Evolutionary conservation across 2,113 vertebrate genomes (phyloP).

Genomic region (Oplegnathus fasciatus): DNA sequence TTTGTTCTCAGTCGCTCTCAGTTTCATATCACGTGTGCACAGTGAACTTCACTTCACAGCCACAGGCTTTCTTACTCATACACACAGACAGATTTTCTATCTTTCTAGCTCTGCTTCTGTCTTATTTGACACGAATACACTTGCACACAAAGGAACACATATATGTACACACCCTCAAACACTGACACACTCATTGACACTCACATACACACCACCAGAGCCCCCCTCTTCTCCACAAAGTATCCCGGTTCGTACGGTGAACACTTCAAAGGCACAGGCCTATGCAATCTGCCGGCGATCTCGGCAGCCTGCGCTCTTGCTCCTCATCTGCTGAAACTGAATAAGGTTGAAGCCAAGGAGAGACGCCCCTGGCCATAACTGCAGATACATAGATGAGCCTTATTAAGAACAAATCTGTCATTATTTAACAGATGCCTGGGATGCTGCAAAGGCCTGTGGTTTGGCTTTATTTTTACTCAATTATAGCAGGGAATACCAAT

Average conservation of each 20-base stretch:
- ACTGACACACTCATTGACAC: conserved; percentile 24
- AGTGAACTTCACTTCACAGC: conserved; percentile 33
- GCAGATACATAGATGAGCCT: conserved; percentile 72
- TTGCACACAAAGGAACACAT: conserved; percentile 2
- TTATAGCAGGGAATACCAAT: conserved; percentile 35
- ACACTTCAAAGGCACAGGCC: conserved; percentile 71
- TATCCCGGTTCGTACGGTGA: conserved; percentile 50
- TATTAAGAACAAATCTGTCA: conserved; percentile 76
- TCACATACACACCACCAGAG: conserved; percentile 28
- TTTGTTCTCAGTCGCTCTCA: conserved; percentile 7
- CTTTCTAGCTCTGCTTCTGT: conserved; percentile 4
- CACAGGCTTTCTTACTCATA: conserved; percentile 7
- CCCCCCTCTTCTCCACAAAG: conserved; percentile 9
- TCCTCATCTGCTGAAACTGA: conserved; percentile 72
- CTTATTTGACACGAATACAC: conserved; percentile 26
- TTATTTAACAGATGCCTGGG: conserved; percentile 70
- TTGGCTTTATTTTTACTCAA: conserved; percentile 46
- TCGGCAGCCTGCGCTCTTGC: conserved; percentile 47
- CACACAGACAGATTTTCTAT: not conserved
- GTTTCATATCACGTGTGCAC: conserved; percentile 39
- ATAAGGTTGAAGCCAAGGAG: conserved; percentile 74
- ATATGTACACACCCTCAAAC: not conserved
- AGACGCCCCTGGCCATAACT: conserved; percentile 68
- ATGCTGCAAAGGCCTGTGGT: conserved; percentile 65
- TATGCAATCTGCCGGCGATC: conserved; percentile 65